phyloP scores from a whole-genome alignment of 2,113 vertebrate genomes.

The Gymnogyps californianus region DNA sequence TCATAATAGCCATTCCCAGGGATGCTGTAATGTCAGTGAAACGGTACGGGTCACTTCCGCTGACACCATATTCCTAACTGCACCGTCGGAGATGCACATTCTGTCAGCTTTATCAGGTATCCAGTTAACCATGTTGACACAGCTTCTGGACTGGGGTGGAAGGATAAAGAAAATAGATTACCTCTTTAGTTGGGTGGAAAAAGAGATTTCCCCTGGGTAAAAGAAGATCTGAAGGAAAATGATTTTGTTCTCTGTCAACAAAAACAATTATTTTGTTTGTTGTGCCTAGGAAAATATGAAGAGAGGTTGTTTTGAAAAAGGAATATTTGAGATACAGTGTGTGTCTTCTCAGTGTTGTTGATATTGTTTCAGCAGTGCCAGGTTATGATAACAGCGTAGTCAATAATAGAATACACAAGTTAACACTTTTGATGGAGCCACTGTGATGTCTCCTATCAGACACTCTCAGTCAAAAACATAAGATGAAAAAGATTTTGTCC shows the following conservation, averaged over 20 bases:
- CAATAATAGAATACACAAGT: not conserved
- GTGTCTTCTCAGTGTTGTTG: not conserved
- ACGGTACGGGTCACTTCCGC: not conserved
- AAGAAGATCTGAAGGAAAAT: constrained; percentile 36
- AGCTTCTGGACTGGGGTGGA: not conserved
- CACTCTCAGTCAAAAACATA: not conserved
- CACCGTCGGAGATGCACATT: not conserved
- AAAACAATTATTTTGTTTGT: constrained; percentile 53
- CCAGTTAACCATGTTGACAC: constrained; percentile 45
- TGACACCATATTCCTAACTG: not conserved
- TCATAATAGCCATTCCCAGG: not conserved
- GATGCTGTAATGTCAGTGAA: not conserved
- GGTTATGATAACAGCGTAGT: not conserved
- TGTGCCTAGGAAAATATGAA: constrained; percentile 34
- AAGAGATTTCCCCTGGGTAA: constrained; percentile 55
- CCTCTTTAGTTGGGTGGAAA: constrained; percentile 47
- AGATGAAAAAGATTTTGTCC: constrained; percentile 3
- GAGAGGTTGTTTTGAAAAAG: not conserved
- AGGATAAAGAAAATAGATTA: constrained; percentile 53
- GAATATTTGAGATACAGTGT: not conserved
- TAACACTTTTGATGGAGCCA: constrained; percentile 19
- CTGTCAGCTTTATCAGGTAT: constrained; percentile 29
- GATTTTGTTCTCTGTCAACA: constrained; percentile 28
- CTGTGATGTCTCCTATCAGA: constrained; percentile 1
- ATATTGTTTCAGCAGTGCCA: not conserved